Conservation (phyloP, 2,888 invertebrate species). For the Agonum fuliginosum region DNA sequence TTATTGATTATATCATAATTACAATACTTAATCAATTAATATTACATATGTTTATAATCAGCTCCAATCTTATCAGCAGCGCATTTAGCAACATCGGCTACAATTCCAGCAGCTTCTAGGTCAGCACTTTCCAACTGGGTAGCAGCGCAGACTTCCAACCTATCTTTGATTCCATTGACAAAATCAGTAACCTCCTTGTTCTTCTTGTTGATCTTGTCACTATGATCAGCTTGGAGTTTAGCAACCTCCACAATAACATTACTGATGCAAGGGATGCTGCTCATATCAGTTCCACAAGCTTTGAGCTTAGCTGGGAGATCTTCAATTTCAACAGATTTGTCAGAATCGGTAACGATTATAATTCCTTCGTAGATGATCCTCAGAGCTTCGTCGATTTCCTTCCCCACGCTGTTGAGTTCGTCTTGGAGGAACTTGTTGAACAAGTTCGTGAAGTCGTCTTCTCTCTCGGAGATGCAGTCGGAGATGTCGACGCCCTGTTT, state of each 20-base stretch:
- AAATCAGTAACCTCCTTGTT: not conserved
- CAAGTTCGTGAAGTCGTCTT: not conserved
- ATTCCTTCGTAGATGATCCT: slow-evolving; percentile 4
- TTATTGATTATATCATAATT: no score
- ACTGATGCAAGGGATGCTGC: not conserved
- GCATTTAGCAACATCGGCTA: slow-evolving; percentile 72
- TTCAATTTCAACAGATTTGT: not conserved
- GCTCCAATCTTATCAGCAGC: not conserved
- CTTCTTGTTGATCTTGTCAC: not conserved
- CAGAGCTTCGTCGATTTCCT: slow-evolving; percentile 1
- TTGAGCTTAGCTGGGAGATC: slow-evolving; percentile 1
- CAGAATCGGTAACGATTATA: not conserved
- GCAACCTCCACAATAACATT: not conserved
- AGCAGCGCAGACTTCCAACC: slow-evolving; percentile 19
- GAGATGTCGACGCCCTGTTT: slow-evolving; percentile 12
- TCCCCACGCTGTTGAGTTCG: slow-evolving; percentile 9
- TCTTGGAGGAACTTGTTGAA: not conserved
- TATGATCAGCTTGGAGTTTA: not conserved
- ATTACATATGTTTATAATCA: no score
- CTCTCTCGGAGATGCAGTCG: not conserved
- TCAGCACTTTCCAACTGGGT: slow-evolving; percentile 76
- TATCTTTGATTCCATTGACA: not conserved
- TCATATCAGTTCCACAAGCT: not conserved
- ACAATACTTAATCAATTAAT: no score
- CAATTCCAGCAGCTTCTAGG: slow-evolving; percentile 77